Evolutionary conservation across 1,140 invertebrate species (phyloP), one percentile per base, ranked within the genome.

Genomic region (Oncopodura yosiiana): DNA sequence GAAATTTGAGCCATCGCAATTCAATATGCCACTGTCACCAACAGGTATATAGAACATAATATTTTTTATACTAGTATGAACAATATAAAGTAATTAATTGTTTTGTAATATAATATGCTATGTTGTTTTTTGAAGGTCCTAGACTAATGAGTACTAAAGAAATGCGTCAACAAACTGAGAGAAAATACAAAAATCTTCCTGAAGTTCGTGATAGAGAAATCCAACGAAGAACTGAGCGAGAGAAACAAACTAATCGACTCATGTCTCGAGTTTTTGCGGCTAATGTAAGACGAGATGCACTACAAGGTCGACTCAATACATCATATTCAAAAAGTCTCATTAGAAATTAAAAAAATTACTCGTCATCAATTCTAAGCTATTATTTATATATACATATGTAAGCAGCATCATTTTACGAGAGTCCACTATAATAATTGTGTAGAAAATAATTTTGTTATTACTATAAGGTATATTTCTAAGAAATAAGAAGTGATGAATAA

Each of bases 211-310:
- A 67, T 11, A 75, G 72, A 54, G 64, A 69, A n/a, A 61, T 63
- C 14, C 70, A 74, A 53, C 65, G 64, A 29, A 74, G 73, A 56
- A 68, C 66, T 38, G 71, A 77, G 64, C 72, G 75, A 49, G 70
- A 74, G 38, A 66, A 72, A 14, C 64, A 68, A 12, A 72, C 72
- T 26, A 77, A 78, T 64, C 70, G 74, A 54, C 58, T 77, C 0
- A 76, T 78, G 74, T 76, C 75, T 3, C 72, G 74, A 60, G 69
- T 77, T 54, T 78, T 74, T 67, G 71, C 73, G 18, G 18, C 53
- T 49, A 39, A 53, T 48, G 27, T 58, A n/a, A 21, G 41, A 2
- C 29, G 49, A 43, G 11, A 26, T 23, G 56, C 36, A 4, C 34
- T 58, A 2, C 6, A 43, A 34, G 56, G 56, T 4, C 21, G 48